Evolutionary conservation across 2,797 vertebrate genomes (phyloP), one percentile per base, ranked within the genome.

Genomic region (Rhabdophis nuchalis): DNA sequence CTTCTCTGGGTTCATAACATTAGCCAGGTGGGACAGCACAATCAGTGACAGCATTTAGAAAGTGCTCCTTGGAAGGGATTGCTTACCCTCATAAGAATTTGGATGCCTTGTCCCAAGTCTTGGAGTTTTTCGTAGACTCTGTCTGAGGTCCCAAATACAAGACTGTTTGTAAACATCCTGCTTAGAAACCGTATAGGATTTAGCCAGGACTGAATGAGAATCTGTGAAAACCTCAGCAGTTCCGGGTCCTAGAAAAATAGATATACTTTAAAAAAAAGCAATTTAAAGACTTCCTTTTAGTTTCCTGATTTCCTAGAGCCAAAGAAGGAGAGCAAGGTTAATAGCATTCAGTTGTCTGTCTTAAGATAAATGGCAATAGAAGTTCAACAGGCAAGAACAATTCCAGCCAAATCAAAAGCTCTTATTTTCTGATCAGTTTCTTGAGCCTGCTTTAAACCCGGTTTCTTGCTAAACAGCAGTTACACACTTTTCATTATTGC

Each of bases 71-170:
- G 3, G 23, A 89, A 82, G 29, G 3, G 85, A 68, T 41, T 14
- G 14, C 97, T 96, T 95, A 98, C 98, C 97, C 96, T 96, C 95
- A 98, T 98, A 89, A 98, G 96, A 68, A 97, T 96, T 52, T 96
- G 97, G 93, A 98, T 98, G 46, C 98, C 98, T 95, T 98, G 97
- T 93, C 98, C 98, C 92, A 98, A 96, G 92, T 98, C 98, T 90
- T 97, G 97, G 94, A 98, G 96, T 90, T 98, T 98, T 90, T 98
- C 98, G 2, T 97, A 97, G 88, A 98, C 97, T 12, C 98, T 97
- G 94, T 97, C 98, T 0, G 98, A 98, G 85, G 96, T 98, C 11
- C 98, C 97, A 0, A 98, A 97, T 72, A 97, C 97, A 82, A 98
- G 94, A n/a, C 97, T 98, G 94, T 98, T 98, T 91, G 97, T 97